Base-by-base conservation (phyloP, 2,888 invertebrate genomes). In the Lycia hirtaria region DNA sequence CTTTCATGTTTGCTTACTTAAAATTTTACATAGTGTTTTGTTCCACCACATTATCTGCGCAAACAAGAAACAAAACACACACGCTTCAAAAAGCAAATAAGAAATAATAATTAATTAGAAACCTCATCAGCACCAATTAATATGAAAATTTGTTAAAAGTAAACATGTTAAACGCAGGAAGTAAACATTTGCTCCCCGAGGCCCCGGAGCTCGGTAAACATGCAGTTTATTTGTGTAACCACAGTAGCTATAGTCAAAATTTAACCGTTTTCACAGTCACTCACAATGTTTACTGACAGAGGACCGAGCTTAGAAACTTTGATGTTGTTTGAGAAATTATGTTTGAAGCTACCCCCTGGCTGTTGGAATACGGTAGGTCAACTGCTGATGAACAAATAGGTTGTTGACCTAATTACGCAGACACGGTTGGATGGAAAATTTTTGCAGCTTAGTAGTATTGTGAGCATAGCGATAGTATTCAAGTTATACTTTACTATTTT, bases 171-270 rank as follows among this genome's bases (percentile, higher is more conserved):
- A 75, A 73, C 64, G 66, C 62, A 68, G 62, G 49, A 60, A 57
- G 71, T 58, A 75, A 75, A 79, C 73, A 61, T 80, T 80, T 74
- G 66, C 62, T 65, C 65, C 64, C 65, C 56, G 62, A 58, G 71
- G 69, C 67, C 60, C 55, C n/a, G 59, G 20, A 20, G 41, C 65
- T 68, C 58, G 60, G 69, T 54, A 73, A 73, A 73, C 69, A 71
- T 61, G 62, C 62, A 60, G 62, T 67, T 71, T 71, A 71, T 76
- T 73, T 71, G 67, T 49, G 41, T 43, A 60, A 53, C 52, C 60
- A 62, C 60, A 47, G 26, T 15, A 26, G 51, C 57, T 38, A 51
- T 56, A 55, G 57, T 52, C 33, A 53, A 62, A 60, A 56, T 62
- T 54, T 47, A 53, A 61, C 50, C 43, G 57, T 52, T 52, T 55